Base-by-base conservation (phyloP, 2,113 vertebrate genomes). In the Peucedramus taeniatus region DNA sequence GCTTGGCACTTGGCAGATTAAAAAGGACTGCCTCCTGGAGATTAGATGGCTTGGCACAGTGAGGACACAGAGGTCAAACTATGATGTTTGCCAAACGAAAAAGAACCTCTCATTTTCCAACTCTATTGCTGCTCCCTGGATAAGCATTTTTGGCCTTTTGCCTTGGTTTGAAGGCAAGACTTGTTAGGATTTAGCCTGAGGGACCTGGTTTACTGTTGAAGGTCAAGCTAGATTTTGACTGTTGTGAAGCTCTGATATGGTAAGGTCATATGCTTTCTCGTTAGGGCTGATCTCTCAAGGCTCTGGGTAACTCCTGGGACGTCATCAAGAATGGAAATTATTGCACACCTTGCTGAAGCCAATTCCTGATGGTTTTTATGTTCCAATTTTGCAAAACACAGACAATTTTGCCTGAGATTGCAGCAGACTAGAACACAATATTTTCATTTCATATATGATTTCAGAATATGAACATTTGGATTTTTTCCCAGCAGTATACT, bases 101-200 rank as follows among this genome's bases (percentile, higher is more conserved):
- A 92, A 84, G 92, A 96, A 71, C 54, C 68, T 83, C 80, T 94
- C 79, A 71, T 96, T 95, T 94, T 90, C 88, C 79, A 45, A 39
- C 51, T 88, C 79, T 83, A 20, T 90, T 3, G 12, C 76, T 75
- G 90, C 56, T 96, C 92, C 88, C 93, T 93, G 68, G 90, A 89
- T 90, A 94, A 96, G 90, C 83, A 76, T 94, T 96, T 90, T 96
- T 97, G 96, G 96, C 93, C 85, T 94, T 96, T 92, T 96, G 90
- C 92, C 96, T 93, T 76, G 79, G 83, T 96, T 96, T 90, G 93
- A 96, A 97, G 92, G 85, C 60, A 95, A 68, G 88, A 90, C 88
- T 96, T 97, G 92, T 92, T 95, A 94, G 90, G 72, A 95, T 90
- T 94, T 96, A 74, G 92, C 94, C 92, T 83, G 59, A 90, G 96